Base-by-base conservation (phyloP, 2,888 invertebrate species). In the Leucophenga montana region DNA sequence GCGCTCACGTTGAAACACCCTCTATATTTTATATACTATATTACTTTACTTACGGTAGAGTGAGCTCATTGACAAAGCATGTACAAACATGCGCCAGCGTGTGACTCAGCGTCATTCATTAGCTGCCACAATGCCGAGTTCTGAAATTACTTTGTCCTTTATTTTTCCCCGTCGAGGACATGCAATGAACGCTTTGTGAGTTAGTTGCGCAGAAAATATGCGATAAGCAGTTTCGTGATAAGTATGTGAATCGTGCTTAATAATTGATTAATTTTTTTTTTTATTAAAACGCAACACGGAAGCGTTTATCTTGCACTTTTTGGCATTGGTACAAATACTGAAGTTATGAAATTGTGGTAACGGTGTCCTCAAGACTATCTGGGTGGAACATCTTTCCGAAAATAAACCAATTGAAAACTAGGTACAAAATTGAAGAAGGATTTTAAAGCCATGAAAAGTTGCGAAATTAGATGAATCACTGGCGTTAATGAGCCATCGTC, bases 51-150 rank as follows among this genome's bases (percentile, higher is more conserved):
- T 59, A 33, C 3, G 8, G 27, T 59, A 14, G n/a, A 27, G n/a
- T n/a, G 2, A n/a, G 27, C 22, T 53, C 77, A 77, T 75, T 78
- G 78, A 77, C 74, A 75, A 75, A 79, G 78, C 74, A 73, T 75
- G 68, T 69, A 62, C 70, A 77, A 75, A 74, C 76, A 78, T 75
- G 72, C 72, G 56, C 68, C 31, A 53, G 69, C 72, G 73, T 78
- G 74, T 78, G 75, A 75, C 78, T 77, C 64, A 74, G 71, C 50
- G 72, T 50, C 71, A 75, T 75, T 77, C 78, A 81, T 82, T 78
- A 68, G 46, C 16, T 70, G 67, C 69, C 20, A 20, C 14, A 1
- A 18, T n/a, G 14, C 18, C 16, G 50, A 8, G 50, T 39, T 8
- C 39, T 39, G 39, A 11, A 8, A 39, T 39, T 39, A 8, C 50